phyloP scores from a whole-genome alignment of 2,797 vertebrate species.

The Crypturellus tataupa region DNA sequence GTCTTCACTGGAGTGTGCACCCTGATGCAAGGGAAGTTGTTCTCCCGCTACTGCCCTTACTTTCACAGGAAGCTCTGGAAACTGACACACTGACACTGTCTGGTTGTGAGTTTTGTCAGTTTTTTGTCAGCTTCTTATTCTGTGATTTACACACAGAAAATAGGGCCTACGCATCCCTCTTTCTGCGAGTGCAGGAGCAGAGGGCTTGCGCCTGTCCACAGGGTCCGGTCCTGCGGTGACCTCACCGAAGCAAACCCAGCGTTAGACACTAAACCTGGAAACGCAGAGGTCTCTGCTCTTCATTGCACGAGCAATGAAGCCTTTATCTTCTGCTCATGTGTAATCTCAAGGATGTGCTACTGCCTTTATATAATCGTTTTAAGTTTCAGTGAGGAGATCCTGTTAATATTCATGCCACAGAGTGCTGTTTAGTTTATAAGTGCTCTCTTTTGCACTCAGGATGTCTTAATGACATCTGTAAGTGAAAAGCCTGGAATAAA shows the following conservation, averaged over 20 bases:
- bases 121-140: background rate
- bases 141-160: background rate
- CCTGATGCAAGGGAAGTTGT: background rate
- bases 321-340: background rate
- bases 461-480: background rate
- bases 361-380: background rate
- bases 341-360: background rate
- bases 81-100: background rate
- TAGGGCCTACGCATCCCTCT: background rate
- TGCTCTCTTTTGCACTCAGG: background rate
- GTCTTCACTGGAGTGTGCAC: background rate
- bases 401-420: background rate
- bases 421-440: background rate
- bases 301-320: background rate
- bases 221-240: background rate
- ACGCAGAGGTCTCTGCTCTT: background rate
- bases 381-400: background rate
- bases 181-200: fast-evolving
- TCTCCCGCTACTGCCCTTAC: background rate
- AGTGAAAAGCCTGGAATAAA: background rate
- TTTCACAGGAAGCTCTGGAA: background rate
- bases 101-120: background rate
- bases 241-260: background rate
- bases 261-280: background rate
- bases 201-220: fast-evolving